phyloP scores from a whole-genome alignment of 2,888 invertebrate genomes.

The Cataglyphis livida region DNA sequence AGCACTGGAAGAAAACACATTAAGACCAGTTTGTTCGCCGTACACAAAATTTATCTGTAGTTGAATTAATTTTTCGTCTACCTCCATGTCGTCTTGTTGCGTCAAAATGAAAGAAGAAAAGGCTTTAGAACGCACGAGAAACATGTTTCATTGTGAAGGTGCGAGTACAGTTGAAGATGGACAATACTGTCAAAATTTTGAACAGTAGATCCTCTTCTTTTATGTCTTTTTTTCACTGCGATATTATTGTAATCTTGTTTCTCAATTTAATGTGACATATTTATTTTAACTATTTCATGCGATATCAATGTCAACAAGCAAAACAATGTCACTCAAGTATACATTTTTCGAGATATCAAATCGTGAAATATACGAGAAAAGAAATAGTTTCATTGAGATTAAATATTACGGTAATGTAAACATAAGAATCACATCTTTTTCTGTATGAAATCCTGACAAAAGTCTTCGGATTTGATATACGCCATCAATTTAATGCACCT shows the following conservation, averaged over 20 bases:
- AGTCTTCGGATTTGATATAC: not conserved
- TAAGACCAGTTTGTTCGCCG: not conserved
- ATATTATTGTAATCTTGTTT: constrained; percentile 16
- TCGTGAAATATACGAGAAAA: constrained; percentile 65
- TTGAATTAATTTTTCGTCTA: not conserved
- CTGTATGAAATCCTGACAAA: constrained; percentile 52
- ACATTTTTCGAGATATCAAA: constrained; percentile 64
- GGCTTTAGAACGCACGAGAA: not conserved
- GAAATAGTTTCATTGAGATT: constrained; percentile 50
- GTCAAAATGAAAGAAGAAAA: not conserved
- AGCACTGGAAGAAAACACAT: not conserved
- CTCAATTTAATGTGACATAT: not conserved
- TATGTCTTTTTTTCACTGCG: not conserved
- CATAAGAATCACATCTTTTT: constrained; percentile 45
- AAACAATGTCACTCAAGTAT: constrained; percentile 50
- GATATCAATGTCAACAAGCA: constrained; percentile 13
- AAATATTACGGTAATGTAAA: constrained; percentile 54
- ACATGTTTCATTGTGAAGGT: not conserved
- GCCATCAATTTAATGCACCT: constrained; percentile 25
- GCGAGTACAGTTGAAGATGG: not conserved
- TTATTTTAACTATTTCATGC: not conserved
- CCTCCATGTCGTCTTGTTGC: not conserved
- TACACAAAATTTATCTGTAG: not conserved
- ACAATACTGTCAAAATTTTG: not conserved
- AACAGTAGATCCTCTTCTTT: not conserved